These are phyloP conservation scores for Loris lydekkerianus DNA, from an alignment of 2,797 vertebrate species.

Conservation along the genomic window DNA sequence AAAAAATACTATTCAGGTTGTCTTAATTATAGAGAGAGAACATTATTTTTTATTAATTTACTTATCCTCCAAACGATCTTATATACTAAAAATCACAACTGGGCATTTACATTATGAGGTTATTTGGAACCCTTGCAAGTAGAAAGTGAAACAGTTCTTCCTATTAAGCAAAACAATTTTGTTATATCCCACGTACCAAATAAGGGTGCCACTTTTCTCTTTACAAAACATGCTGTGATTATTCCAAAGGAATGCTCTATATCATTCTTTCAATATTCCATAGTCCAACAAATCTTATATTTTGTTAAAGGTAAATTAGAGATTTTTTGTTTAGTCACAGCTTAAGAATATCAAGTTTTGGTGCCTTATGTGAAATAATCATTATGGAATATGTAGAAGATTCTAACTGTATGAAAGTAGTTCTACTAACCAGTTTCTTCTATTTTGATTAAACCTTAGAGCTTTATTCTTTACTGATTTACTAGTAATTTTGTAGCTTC, in stretches of 20 bases:
- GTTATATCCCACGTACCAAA: neutral
- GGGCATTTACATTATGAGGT: neutral
- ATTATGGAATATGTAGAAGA: neutral
- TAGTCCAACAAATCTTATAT: neutral
- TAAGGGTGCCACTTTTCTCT: neutral
- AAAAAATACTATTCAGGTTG: neutral
- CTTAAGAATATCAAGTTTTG: slow-evolving; percentile 5
- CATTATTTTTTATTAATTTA: slow-evolving; percentile 2
- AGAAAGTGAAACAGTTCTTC: neutral
- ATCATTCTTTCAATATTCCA: slow-evolving; percentile 31
- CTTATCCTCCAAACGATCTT: neutral
- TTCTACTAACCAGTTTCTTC: neutral
- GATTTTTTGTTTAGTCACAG: neutral
- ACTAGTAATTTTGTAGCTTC: slow-evolving; percentile 9
- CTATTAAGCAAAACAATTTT: neutral
- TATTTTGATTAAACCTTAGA: slow-evolving; percentile 54
- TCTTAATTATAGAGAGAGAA: neutral
- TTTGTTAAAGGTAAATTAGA: neutral
- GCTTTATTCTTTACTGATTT: slow-evolving; percentile 41
- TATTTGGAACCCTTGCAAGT: neutral
- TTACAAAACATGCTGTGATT: neutral
- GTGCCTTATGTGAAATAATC: neutral
- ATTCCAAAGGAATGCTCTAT: neutral
- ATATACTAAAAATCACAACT: neutral
- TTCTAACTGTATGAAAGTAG: neutral